phyloP scores from a whole-genome alignment of 1,140 invertebrate genomes.

The Dryas iulia region DNA sequence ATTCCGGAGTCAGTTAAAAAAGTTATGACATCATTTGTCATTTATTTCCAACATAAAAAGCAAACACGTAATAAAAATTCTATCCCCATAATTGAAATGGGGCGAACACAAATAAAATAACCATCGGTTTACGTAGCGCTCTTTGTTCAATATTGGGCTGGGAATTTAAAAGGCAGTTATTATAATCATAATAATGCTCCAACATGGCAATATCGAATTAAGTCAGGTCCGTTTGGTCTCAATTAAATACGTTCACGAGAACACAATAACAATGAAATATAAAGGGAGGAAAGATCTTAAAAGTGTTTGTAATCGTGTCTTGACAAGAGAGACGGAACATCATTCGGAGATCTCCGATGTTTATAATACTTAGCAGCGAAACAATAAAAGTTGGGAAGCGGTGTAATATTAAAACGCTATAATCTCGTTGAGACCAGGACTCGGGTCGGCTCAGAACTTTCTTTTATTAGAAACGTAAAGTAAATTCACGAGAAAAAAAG shows the following conservation, averaged over 20 bases:
- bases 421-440: slow-evolving; percentile 52
- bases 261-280: slow-evolving; percentile 50
- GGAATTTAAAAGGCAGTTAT: slow-evolving; percentile 27
- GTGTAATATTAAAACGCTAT: slow-evolving; percentile 68
- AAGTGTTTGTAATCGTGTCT: slow-evolving; percentile 60
- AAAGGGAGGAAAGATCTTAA: slow-evolving; percentile 43
- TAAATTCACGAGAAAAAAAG: slow-evolving; percentile 45
- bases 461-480: slow-evolving; percentile 65
- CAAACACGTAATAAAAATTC: slow-evolving; percentile 20
- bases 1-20: not conserved
- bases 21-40: slow-evolving; percentile 7
- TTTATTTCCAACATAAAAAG: slow-evolving; percentile 18
- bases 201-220: slow-evolving; percentile 57
- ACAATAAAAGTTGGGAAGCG: slow-evolving; percentile 61
- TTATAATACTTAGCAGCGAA: slow-evolving; percentile 53
- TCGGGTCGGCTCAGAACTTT: slow-evolving; percentile 50
- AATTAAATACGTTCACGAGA: slow-evolving; percentile 60
- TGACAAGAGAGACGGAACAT: slow-evolving; percentile 48
- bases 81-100: slow-evolving; percentile 28
- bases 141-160: slow-evolving; percentile 29
- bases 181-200: slow-evolving; percentile 45
- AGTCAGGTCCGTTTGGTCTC: slow-evolving; percentile 53
- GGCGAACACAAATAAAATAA: slow-evolving; percentile 20
- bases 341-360: slow-evolving; percentile 61
- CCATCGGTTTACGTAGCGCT: slow-evolving; percentile 3